These are phyloP conservation scores for Amphiura filiformis DNA, from an alignment of 35 echinoderm and acorn worm species.

Conservation along the genomic window DNA sequence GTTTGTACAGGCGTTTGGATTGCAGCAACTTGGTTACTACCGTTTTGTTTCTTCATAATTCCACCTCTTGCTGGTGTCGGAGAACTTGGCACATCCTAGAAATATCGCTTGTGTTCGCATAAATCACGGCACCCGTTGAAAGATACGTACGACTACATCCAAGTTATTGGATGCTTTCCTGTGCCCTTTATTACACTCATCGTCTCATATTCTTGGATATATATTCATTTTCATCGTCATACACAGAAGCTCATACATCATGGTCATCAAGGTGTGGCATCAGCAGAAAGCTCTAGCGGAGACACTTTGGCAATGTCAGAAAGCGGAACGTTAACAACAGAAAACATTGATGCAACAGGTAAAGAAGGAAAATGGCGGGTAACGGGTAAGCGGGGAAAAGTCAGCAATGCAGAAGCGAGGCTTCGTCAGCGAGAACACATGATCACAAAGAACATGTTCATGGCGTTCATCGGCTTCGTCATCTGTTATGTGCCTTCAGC, in stretches of 20 bases:
- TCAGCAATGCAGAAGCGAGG: too few relatives aligned
- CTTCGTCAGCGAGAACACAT: too few relatives aligned
- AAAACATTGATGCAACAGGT: too few relatives aligned
- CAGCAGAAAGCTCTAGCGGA: neutral
- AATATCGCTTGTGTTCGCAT: slow-evolving; percentile 74
- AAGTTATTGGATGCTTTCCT: neutral
- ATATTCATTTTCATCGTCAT: neutral
- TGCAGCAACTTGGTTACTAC: slow-evolving; percentile 23
- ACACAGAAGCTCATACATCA: neutral
- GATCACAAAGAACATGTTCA: slow-evolving; percentile 83
- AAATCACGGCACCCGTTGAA: slow-evolving; percentile 39
- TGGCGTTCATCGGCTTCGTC: slow-evolving; percentile 61
- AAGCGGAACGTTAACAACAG: too few relatives aligned
- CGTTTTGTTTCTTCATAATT: slow-evolving; percentile 15
- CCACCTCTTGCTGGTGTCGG: neutral
- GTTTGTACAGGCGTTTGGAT: neutral
- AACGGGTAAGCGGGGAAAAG: too few relatives aligned
- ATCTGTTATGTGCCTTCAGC: slow-evolving; percentile 49
- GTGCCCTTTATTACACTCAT: neutral
- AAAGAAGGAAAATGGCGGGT: too few relatives aligned
- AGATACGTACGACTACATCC: neutral
- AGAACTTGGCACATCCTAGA: slow-evolving; percentile 17
- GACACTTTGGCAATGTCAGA: too few relatives aligned
- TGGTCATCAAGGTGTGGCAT: neutral
- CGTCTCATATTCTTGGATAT: too few relatives aligned